Evolutionary conservation across 2,113 vertebrate genomes (phyloP).

Genomic region (Hiodon tergisus): DNA sequence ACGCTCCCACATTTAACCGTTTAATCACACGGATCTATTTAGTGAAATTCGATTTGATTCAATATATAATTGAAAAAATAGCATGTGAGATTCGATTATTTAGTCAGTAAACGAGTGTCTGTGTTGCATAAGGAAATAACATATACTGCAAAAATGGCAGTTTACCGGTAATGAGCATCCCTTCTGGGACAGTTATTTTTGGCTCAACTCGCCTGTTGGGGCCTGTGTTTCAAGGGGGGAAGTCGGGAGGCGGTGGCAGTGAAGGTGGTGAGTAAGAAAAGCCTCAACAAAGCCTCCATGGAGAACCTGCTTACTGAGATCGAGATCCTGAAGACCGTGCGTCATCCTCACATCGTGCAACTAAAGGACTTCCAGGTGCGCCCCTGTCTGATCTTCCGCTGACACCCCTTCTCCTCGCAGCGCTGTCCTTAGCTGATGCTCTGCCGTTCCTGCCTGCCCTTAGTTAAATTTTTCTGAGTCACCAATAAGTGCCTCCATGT

Average conservation of each 20-base stretch:
- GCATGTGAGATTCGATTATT: too few relatives aligned
- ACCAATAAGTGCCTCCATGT: too few relatives aligned
- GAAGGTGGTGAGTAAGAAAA: conserved; percentile 91
- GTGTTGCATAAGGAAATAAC: neutral
- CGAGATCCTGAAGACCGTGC: conserved; percentile 86
- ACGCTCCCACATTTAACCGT: too few relatives aligned
- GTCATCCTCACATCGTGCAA: conserved; percentile 87
- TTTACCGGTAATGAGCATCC: too few relatives aligned
- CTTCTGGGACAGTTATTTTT: neutral
- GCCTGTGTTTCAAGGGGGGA: conserved; percentile 62
- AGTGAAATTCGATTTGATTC: neutral
- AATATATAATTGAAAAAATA: too few relatives aligned
- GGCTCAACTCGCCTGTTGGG: neutral
- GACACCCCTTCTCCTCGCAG: neutral
- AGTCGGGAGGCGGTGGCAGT: conserved; percentile 87
- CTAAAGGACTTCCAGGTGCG: conserved; percentile 92
- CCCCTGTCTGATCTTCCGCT: neutral
- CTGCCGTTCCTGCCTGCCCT: too few relatives aligned
- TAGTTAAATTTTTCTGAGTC: too few relatives aligned
- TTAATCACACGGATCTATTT: too few relatives aligned
- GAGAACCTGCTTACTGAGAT: conserved; percentile 95
- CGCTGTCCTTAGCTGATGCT: too few relatives aligned
- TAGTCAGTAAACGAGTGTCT: neutral
- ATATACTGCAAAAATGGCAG: too few relatives aligned
- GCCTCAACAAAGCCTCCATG: conserved; percentile 80